Percentiles rank a stretch among this genome's conserved stretches.
Conservation (phyloP, 2,113 vertebrate species). For the Aepyceros melampus region DNA sequence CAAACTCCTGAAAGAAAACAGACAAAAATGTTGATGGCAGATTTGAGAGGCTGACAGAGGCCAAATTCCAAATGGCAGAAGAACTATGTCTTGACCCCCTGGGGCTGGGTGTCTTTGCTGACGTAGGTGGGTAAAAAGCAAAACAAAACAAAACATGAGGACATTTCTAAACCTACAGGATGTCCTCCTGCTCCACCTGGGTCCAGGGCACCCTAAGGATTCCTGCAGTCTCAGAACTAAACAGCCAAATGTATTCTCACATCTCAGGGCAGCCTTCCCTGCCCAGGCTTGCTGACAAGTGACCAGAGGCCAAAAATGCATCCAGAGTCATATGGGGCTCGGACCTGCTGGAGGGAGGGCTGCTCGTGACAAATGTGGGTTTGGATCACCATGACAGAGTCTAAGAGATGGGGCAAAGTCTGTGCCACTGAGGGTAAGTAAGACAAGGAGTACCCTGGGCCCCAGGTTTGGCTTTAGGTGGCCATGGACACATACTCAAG, state of each 20-base stretch:
- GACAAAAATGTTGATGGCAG: not conserved
- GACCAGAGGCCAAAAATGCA: not conserved
- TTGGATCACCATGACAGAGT: not conserved
- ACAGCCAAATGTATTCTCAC: not conserved
- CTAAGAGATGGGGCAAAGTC: not conserved
- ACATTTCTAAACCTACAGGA: not conserved
- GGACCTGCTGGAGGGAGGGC: not conserved
- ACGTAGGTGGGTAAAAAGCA: not conserved
- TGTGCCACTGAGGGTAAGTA: not conserved
- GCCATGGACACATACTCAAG: not conserved
- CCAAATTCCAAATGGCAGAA: not conserved
- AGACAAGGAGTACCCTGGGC: not conserved
- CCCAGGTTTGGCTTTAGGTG: not conserved
- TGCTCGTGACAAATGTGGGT: not conserved
- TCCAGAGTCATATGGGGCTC: not conserved
- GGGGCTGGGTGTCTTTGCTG: not conserved
- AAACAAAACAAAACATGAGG: not conserved
- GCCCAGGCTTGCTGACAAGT: not conserved
- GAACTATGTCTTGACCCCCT: not conserved
- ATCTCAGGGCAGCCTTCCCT: not conserved
- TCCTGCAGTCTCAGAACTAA: not conserved
- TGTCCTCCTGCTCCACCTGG: not conserved
- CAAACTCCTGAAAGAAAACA: constrained; percentile 84
- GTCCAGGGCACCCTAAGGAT: not conserved
- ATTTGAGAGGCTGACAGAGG: not conserved